A percentile compares a stretch with the other conserved stretches of the same genome.
Evolutionary conservation across 2,113 vertebrate species (phyloP).

Genomic region (Megaceryle maxima): DNA sequence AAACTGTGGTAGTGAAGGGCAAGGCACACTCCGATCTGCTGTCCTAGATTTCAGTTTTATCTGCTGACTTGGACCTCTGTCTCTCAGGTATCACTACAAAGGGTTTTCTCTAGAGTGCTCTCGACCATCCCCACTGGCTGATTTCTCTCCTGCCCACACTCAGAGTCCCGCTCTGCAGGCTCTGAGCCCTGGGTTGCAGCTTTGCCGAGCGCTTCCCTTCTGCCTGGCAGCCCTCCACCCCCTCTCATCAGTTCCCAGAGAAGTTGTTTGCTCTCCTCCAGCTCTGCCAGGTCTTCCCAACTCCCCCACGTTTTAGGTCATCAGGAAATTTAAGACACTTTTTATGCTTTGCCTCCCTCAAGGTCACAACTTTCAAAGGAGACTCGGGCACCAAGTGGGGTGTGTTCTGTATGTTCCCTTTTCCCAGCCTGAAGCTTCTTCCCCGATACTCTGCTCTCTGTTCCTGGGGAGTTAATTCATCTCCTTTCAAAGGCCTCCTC

Average conservation of each 20-base stretch:
- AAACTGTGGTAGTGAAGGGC: not conserved
- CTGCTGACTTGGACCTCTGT: not conserved
- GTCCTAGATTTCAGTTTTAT: not conserved
- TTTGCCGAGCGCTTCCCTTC: not conserved
- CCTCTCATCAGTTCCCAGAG: not conserved
- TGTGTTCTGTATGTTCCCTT: not conserved
- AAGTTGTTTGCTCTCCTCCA: not conserved
- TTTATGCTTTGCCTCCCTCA: not conserved
- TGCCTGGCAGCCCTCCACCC: not conserved
- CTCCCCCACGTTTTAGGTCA: not conserved
- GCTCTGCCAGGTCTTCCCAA: not conserved
- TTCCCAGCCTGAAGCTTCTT: not conserved
- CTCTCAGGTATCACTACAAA: not conserved
- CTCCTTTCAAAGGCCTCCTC: not conserved
- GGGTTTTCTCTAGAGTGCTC: not conserved
- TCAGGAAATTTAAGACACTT: not conserved
- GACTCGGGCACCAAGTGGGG: fast-evolving
- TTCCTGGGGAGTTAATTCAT: not conserved
- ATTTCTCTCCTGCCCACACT: not conserved
- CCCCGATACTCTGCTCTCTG: not conserved
- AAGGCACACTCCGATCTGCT: not conserved
- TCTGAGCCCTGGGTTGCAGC: not conserved
- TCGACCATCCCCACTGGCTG: not conserved
- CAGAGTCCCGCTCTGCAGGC: not conserved
- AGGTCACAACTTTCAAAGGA: not conserved